Evolutionary conservation across 2,797 vertebrate species (phyloP).

Genomic region (Sebastes reedi): DNA sequence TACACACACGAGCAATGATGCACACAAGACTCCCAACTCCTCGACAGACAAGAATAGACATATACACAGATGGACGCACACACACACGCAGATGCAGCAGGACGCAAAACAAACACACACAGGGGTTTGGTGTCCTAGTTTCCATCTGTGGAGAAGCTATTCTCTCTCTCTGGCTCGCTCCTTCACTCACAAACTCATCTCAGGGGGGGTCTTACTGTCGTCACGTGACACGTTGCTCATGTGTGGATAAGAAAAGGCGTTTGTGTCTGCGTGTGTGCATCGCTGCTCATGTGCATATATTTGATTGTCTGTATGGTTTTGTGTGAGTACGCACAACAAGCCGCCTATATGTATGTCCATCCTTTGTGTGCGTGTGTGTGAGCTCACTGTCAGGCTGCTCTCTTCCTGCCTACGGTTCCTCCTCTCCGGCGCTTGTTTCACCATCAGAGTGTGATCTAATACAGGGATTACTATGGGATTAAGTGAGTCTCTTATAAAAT

Average conservation of each 20-base stretch:
- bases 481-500: slow-evolving; percentile 66
- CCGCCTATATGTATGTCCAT: neutral
- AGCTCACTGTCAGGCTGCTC: slow-evolving; percentile 27
- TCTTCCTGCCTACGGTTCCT: slow-evolving; percentile 33
- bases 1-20: neutral
- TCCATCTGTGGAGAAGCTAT: slow-evolving; percentile 74
- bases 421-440: slow-evolving; percentile 46
- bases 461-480: slow-evolving; percentile 71
- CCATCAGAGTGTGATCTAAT: slow-evolving; percentile 70
- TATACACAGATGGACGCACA: slow-evolving; percentile 36
- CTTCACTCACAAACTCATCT: slow-evolving; percentile 64
- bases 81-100: slow-evolving; percentile 52
- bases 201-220: slow-evolving; percentile 35
- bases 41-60: slow-evolving; percentile 32
- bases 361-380: neutral
- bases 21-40: slow-evolving; percentile 17
- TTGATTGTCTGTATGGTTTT: slow-evolving; percentile 23
- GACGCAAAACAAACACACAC: slow-evolving; percentile 70
- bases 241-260: slow-evolving; percentile 38
- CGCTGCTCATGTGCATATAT: slow-evolving; percentile 31
- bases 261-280: slow-evolving; percentile 30
- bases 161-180: slow-evolving; percentile 64
- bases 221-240: slow-evolving; percentile 59
- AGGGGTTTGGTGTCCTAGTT: slow-evolving; percentile 80
- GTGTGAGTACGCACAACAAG: neutral